phyloP scores from a whole-genome alignment of 2,797 vertebrate species.

The Ptychobarbus kaznakovi region DNA sequence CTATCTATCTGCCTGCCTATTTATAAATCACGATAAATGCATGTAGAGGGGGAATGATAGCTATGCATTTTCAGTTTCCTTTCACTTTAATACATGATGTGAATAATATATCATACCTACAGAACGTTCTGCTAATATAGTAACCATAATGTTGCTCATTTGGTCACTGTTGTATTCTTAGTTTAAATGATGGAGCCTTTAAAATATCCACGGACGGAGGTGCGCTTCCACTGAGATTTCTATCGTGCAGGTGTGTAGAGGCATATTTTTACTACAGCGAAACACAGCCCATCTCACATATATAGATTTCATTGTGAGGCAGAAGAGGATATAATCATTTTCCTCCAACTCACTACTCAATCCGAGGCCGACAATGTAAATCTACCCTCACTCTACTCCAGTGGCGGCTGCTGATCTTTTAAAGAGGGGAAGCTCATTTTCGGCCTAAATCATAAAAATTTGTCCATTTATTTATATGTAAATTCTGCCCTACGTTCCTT shows the following conservation, averaged over 20 bases:
- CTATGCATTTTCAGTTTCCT: neutral
- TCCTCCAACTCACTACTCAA: constrained; percentile 38
- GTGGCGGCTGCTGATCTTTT: no score
- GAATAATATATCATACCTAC: constrained; percentile 7
- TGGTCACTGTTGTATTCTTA: constrained; percentile 1
- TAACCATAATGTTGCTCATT: neutral
- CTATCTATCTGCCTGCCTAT: neutral
- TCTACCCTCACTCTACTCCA: constrained; percentile 48
- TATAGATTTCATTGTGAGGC: constrained; percentile 34
- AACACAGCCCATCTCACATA: constrained; percentile 18
- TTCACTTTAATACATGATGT: neutral
- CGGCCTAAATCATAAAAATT: no score
- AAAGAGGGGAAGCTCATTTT: no score
- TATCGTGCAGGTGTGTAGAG: constrained; percentile 22
- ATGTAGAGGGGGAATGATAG: neutral
- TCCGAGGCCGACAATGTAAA: constrained; percentile 53
- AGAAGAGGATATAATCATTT: constrained; percentile 37
- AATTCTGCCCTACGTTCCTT: no score
- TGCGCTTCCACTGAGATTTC: neutral
- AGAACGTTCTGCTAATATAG: neutral
- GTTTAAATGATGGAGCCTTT: neutral
- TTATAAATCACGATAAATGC: neutral
- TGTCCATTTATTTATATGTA: no score
- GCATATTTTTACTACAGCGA: constrained; percentile 33
- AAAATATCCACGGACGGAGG: constrained; percentile 20